These are phyloP conservation scores for Protodeltote pygarga DNA, from an alignment of 2,888 invertebrate genomes.

Conservation along the genomic window DNA sequence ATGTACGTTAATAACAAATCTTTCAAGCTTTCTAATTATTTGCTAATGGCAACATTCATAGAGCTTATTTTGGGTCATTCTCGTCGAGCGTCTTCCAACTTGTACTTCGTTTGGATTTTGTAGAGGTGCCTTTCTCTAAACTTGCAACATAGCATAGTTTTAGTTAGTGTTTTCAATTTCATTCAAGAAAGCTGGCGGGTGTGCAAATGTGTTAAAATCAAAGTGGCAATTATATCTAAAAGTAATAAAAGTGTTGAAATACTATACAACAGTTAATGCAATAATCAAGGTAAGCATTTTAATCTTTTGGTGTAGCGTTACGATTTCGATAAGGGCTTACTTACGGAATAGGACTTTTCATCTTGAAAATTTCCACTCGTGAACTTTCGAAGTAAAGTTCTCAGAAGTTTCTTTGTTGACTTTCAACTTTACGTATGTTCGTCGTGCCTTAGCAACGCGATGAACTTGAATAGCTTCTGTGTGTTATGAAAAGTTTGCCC, in stretches of 20 bases:
- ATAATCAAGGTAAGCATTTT: constrained; percentile 82
- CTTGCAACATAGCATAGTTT: constrained; percentile 85
- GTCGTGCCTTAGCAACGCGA: constrained; percentile 56
- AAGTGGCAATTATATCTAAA: constrained; percentile 68
- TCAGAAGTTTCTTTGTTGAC: constrained; percentile 77
- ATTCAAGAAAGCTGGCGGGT: constrained; percentile 86
- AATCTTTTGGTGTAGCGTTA: constrained; percentile 61
- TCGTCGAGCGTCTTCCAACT: constrained; percentile 84
- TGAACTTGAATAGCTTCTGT: constrained; percentile 63
- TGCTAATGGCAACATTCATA: constrained; percentile 75
- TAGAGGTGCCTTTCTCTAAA: constrained; percentile 87
- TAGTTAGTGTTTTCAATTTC: constrained; percentile 83
- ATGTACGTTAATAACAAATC: constrained; percentile 19
- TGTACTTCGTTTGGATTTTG: constrained; percentile 82
- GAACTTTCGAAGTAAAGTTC: constrained; percentile 84
- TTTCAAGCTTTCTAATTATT: constrained; percentile 73
- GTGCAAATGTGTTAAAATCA: constrained; percentile 78
- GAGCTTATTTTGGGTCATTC: constrained; percentile 87
- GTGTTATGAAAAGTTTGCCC: constrained; percentile 76
- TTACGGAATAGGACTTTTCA: constrained; percentile 83
- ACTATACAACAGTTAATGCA: constrained; percentile 76
- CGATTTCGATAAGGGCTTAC: constrained; percentile 71
- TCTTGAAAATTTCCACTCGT: constrained; percentile 86
- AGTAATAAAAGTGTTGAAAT: constrained; percentile 63
- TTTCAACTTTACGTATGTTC: constrained; percentile 74